Evolutionary conservation across 2,113 vertebrate genomes (phyloP), one percentile per base, ranked within the genome.

Genomic region (Hyperoodon ampullatus): DNA sequence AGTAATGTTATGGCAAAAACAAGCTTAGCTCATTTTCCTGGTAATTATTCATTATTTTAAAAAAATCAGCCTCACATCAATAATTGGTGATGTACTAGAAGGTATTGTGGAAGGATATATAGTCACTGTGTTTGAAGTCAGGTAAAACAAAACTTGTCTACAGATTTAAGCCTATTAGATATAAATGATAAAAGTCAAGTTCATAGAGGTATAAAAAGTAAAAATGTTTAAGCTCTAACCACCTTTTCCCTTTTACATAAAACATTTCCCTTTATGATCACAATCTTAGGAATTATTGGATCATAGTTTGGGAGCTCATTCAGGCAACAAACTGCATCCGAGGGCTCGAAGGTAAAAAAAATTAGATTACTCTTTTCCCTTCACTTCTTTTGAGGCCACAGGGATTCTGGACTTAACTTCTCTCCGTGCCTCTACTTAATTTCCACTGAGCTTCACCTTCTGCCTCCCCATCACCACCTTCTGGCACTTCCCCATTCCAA

Each of bases 1-100:
- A 95, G 55, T 96, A 96, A 95, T 81, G 58, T 95, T 95, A 93
- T 94, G 83, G 75, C 95, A 96, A 96, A 93, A 97, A 97, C 90
- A 98, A 96, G 87, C 26, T 97, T 96, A 98, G 90, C 88, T 95
- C 63, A 87, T 89, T 95, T 97, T 66, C 72, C 53, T 83, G 26
- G 18, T 85, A 93, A 85, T 95, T 96, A 95, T 75, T 81, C 23
- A 90, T 88, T 55, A 60, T 33, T 90, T 96, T 82, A 8, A 13
- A n/a, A 86, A 81, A 96, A 87, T 88, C 23, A 93, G 3, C 6
- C 2, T 74, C n/a, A 33, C 8, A 86, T 78, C 55, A 85, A 53
- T 83, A 93, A 68, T 91, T 58, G 82, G 19, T 82, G 11, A 14
- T 50, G 9, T 89, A 13, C 61, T 92, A 61, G 30, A 70, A 95